Evolutionary conservation across 1,140 invertebrate species (phyloP).

Genomic region (Myzus persicae): DNA sequence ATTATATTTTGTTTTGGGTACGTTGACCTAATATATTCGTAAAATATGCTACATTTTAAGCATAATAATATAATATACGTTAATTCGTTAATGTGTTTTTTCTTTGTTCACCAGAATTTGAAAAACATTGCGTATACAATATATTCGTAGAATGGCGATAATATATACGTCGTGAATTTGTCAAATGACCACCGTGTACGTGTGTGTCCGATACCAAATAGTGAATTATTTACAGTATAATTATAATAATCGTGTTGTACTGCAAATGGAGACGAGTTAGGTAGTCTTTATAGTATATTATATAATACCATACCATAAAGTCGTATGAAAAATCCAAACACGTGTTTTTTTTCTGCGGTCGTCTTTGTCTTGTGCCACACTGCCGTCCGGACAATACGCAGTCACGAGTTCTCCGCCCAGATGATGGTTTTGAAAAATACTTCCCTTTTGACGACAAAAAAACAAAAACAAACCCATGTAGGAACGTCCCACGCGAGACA

Average conservation of each 20-base stretch:
- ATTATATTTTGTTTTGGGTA: neutral
- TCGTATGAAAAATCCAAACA: neutral
- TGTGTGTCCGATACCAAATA: neutral
- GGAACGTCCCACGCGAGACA: conserved; percentile 9
- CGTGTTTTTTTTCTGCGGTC: conserved; percentile 12
- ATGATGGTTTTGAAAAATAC: conserved; percentile 13
- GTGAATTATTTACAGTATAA: neutral
- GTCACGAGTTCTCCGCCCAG: neutral
- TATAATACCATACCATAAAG: neutral
- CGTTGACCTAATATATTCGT: neutral
- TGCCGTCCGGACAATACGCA: neutral
- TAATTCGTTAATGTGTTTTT: neutral
- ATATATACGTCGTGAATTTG: neutral
- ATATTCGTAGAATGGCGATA: neutral
- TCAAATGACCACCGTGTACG: neutral
- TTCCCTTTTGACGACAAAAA: conserved; percentile 24
- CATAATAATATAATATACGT: neutral
- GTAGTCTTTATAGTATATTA: neutral
- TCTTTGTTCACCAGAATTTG: neutral
- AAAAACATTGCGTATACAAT: neutral
- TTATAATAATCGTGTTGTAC: conserved; percentile 26
- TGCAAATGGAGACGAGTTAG: neutral
- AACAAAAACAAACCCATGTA: conserved; percentile 33
- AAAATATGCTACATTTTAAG: neutral
- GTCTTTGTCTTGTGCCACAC: neutral